Base-by-base conservation (phyloP, 2,888 invertebrate species). In the Leptodirus hochenwartii region DNA sequence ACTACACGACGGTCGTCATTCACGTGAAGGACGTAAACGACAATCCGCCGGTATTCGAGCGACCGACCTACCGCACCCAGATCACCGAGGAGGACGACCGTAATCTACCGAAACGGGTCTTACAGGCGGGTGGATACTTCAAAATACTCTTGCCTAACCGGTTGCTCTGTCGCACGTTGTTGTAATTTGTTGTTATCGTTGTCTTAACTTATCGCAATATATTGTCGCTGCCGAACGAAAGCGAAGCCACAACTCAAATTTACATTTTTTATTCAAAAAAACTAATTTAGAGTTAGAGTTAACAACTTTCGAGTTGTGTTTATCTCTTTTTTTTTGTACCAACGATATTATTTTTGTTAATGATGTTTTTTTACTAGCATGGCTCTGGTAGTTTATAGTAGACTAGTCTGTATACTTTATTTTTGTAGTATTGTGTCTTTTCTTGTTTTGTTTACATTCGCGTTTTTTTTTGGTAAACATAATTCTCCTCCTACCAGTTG, bases 1-100 rank as follows among this genome's bases (percentile, higher is more conserved):
- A 91, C 69, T 85, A 84, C 63, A 91, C 91, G 24, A 90, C 85
- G 22, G 91, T 93, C 41, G 88, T 91, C 50, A 91, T 93, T 50
- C 85, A 90, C 59, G 87, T 93, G 46, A 91, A 88, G 61, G 93
- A 96, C 57, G 90, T 93, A 42, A 95, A 95, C 60, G 95, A 96
- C 66, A 95, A 95, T 64, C 85, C 91, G 25, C 95, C 95, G 3
- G 85, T 87, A 43, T 96, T 96, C 60, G 87, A 88, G 59, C 64
- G 88, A 41, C 88, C 90, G 30, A 87, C 85, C 33, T 91, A 90
- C 63, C 74, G 87, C 50, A 87, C 90, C 29, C 88, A 90, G 62
- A 90, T 91, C 59, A 90, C 88, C 24, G 90, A 90, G 59, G 90
- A 90, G 58, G 90, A 90, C 53, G 88, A 90, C 64, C 69, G 88